These are phyloP conservation scores for Sisyra nigra DNA, from an alignment of 2,888 invertebrate species.

Conservation along the genomic window DNA sequence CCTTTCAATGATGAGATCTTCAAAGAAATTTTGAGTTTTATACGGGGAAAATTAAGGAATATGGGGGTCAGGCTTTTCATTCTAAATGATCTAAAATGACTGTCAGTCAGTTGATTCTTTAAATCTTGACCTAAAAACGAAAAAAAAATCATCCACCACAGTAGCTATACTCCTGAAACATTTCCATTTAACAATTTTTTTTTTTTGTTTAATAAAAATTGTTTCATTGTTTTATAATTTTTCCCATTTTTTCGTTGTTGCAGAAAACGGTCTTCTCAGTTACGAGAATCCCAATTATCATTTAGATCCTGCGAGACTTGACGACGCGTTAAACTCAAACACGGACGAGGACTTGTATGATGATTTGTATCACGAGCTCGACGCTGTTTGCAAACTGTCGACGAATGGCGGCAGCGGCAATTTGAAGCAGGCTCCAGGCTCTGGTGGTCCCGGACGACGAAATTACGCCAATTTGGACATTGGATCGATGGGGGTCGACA, in stretches of 20 bases:
- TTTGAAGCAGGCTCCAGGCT: slow-evolving; percentile 32
- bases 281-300: slow-evolving; percentile 89
- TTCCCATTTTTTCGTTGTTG: slow-evolving; percentile 21
- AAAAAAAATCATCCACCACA: too few relatives aligned
- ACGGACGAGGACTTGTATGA: slow-evolving; percentile 44
- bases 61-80: too few relatives aligned
- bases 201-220: neutral
- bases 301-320: slow-evolving; percentile 57
- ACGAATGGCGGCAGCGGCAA: slow-evolving; percentile 28
- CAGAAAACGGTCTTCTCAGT: slow-evolving; percentile 81
- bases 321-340: slow-evolving; percentile 57
- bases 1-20: too few relatives aligned
- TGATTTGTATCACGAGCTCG: slow-evolving; percentile 50
- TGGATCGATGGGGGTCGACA: slow-evolving; percentile 54
- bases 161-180: too few relatives aligned
- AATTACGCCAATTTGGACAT: slow-evolving; percentile 50
- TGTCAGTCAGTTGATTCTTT: too few relatives aligned
- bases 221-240: neutral
- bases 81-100: too few relatives aligned
- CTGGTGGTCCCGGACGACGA: slow-evolving; percentile 39
- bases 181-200: too few relatives aligned
- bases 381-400: slow-evolving; percentile 38
- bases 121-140: too few relatives aligned
- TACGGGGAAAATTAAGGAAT: too few relatives aligned
- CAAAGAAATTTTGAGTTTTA: too few relatives aligned